Percentiles rank a stretch among this genome's conserved stretches.
phyloP scores from a whole-genome alignment of 2,797 vertebrate genomes.

The Scarus forsteni region DNA sequence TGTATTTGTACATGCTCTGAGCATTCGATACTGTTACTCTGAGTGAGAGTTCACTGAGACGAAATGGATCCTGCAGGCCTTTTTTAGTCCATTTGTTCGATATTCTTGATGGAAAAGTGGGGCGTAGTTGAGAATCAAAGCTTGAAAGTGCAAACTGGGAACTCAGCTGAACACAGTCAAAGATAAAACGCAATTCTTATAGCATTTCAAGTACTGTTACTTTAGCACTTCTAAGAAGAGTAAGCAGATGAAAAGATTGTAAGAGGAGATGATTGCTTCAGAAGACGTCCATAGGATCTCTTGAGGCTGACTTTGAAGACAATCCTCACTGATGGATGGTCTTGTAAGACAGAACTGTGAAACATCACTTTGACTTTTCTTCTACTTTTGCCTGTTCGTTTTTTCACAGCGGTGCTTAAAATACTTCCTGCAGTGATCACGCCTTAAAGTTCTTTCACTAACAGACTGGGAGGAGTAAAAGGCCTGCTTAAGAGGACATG shows the following conservation, averaged over 20 bases:
- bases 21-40: constrained; percentile 34
- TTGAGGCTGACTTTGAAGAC: constrained; percentile 42
- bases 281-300: constrained; percentile 36
- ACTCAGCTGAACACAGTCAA: constrained; percentile 21
- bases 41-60: constrained; percentile 23
- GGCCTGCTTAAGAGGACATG: background rate
- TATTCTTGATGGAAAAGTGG: constrained; percentile 35
- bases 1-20: constrained; percentile 45
- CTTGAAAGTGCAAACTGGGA: constrained; percentile 24
- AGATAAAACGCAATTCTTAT: constrained; percentile 1
- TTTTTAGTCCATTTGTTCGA: constrained; percentile 31
- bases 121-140: constrained; percentile 12
- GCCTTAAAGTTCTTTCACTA: constrained; percentile 8
- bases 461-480: constrained; percentile 4
- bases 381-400: constrained; percentile 5
- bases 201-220: background rate
- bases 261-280: constrained; percentile 3
- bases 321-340: constrained; percentile 35
- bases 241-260: constrained; percentile 2
- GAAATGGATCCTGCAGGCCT: constrained; percentile 50
- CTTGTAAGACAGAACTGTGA: constrained; percentile 43
- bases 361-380: constrained; percentile 26
- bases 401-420: constrained; percentile 30
- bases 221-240: background rate
- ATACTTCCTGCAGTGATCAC: constrained; percentile 23